Evolutionary conservation across 2,797 vertebrate genomes (phyloP).

Genomic region (Passerculus sandwichensis): DNA sequence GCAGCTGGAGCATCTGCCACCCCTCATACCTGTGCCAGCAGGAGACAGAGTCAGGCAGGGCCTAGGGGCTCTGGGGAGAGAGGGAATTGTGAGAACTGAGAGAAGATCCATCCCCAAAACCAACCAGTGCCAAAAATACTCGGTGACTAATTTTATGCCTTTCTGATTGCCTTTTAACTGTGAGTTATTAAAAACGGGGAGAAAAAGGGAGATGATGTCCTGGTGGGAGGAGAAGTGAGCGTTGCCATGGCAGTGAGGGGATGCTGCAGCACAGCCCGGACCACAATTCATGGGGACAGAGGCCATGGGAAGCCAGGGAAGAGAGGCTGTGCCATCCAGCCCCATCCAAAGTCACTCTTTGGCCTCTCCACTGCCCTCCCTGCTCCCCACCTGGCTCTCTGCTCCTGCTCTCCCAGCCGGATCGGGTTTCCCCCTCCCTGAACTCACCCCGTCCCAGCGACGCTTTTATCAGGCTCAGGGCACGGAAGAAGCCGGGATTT

Average conservation of each 20-base stretch:
- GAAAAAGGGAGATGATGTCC: not conserved
- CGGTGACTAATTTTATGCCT: not conserved
- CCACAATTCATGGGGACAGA: not conserved
- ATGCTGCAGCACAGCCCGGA: conserved; percentile 1
- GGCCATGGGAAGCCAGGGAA: not conserved
- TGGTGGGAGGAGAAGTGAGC: not conserved
- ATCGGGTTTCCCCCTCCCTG: not conserved
- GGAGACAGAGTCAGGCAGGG: not conserved
- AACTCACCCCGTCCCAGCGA: not conserved
- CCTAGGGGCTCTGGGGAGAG: not conserved
- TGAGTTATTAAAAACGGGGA: not conserved
- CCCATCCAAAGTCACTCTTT: not conserved
- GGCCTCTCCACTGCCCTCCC: not conserved
- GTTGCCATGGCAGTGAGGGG: conserved; percentile 7
- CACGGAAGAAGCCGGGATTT: not conserved
- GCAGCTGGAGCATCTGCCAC: not conserved
- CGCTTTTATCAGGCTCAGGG: not conserved
- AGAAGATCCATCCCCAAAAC: not conserved
- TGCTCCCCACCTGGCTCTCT: not conserved
- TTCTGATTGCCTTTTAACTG: conserved; percentile 22
- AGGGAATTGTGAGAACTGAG: not conserved
- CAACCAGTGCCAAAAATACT: not conserved
- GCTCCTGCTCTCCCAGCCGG: not conserved
- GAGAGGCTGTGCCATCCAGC: not conserved
- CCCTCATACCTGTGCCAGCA: not conserved